Base-by-base conservation (phyloP, 1,140 invertebrate genomes). In the Formica selysi region DNA sequence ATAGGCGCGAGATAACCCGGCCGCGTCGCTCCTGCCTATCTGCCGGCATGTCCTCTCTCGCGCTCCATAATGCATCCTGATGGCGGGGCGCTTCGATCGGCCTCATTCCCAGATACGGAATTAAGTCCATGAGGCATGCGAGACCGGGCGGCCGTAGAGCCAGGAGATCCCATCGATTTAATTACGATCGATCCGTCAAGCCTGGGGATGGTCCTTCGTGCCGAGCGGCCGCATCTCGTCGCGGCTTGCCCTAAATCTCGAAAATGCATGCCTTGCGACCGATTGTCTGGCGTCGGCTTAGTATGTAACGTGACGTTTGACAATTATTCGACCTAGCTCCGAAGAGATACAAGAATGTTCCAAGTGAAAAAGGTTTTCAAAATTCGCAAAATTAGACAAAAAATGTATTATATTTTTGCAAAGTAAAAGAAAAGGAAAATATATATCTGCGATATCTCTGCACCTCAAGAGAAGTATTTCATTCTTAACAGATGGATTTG, bases 1-100 rank as follows among this genome's bases (percentile, higher is more conserved):
- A 94, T 94, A 94, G 93, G 91, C 92, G 92, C 91, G 90, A 93
- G 93, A 94, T 94, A 94, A 94, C 93, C 94, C 73, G 90, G 71
- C 67, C 71, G 74, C 86, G 90, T 67, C 86, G 64, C 80, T 85
- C 90, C 84, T 88, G 74, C 86, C 91, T 92, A 93, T 91, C 90
- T 89, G 67, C 91, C 87, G 86, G 89, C 89, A 88, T 92, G 91
- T 91, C 89, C 89, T 83, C 85, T 54, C 86, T 86, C 87, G 86
- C 86, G 91, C 67, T 87, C 92, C 91, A 93, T 92, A 93, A 94
- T 93, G 91, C 91, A 92, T 91, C 89, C 89, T 89, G 91, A 92
- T 93, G 91, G 87, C 87, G 90, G 4, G 65, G 44, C 70, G 76
- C 86, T 93, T 93, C 91, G 92, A 94, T 94, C 92, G 93, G 93